Evolutionary conservation across 2,113 vertebrate genomes (phyloP), one percentile per base, ranked within the genome.

Genomic region (Zingel zingel): DNA sequence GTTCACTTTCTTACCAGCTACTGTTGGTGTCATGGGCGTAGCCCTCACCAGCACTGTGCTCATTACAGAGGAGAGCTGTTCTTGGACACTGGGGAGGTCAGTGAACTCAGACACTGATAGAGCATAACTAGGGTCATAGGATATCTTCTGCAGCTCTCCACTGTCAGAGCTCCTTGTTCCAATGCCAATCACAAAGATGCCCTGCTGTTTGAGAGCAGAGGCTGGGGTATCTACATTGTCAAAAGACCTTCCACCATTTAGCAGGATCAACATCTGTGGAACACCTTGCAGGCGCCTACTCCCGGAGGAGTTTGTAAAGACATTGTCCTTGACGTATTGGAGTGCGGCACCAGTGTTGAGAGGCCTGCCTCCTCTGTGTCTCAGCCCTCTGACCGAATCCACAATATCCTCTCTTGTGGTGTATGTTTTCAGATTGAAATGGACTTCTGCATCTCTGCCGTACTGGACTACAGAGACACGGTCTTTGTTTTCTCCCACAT

Each of bases 281-380:
- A 97, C 93, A 0, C 95, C 94, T 15, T 96, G 94, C 3, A 27
- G 27, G 0, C 93, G 94, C 45, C 97, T 96, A 86, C 96, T 97
- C 14, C 97, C 97, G 0, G 96, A 92, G 0, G 94, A 90, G 68
- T 59, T 87, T 56, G 95, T 96, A 3, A 97, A 97, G 45, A 97
- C 78, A 14, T 94, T 84, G 16, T 90, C 93, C 85, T 83, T 54
- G 0, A 95, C 91, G 2, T 94, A 95, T 30, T 96, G 94, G 76
- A 27, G 92, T 36, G 90, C 90, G 0, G 88, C 93, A 79, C 96
- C 97, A 18, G 96, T 88, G 65, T 97, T 96, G 75, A 97, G 94
- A 13, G 90, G n/a, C 79, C 84, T 95, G 69, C 92, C 87, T 2
- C 85, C 80, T 80, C 61, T 93, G 79, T 86, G 79, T 50, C 70